Evolutionary conservation across 2,797 vertebrate species (phyloP).

Genomic region (Argya squamiceps): DNA sequence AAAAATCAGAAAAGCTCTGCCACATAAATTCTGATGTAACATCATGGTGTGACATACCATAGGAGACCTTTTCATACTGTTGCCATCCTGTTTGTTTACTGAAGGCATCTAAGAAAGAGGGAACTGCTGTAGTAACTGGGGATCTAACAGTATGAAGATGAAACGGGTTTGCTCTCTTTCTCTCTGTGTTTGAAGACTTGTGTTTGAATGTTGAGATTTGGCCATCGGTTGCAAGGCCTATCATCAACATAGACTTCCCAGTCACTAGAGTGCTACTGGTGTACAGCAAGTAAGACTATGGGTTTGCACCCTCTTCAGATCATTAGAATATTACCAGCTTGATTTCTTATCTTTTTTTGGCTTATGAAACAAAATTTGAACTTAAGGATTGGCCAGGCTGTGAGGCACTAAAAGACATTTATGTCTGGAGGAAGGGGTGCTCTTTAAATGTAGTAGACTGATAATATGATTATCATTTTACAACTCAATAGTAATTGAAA

Average conservation of each 20-base stretch:
- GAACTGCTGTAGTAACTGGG: background rate
- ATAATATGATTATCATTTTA: background rate
- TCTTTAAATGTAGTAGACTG: background rate
- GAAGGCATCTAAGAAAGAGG: background rate
- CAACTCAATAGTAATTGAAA: background rate
- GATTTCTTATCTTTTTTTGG: background rate
- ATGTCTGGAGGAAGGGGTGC: background rate
- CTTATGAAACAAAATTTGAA: background rate
- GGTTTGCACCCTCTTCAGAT: background rate
- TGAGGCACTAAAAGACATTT: background rate
- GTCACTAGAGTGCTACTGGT: background rate
- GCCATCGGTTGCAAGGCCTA: background rate
- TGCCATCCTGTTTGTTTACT: background rate
- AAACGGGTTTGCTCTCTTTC: background rate
- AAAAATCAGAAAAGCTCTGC: background rate
- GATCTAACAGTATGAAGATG: background rate
- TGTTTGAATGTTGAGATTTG: background rate
- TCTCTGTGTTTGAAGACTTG: background rate
- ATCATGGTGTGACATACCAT: rapidly evolving
- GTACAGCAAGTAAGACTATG: background rate
- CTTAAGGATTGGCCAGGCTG: background rate
- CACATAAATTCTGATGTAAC: background rate
- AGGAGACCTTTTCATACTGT: background rate
- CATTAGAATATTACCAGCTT: background rate
- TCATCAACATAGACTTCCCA: background rate